phyloP scores from a whole-genome alignment of 2,797 vertebrate species.

The Bradypodion ventrale region DNA sequence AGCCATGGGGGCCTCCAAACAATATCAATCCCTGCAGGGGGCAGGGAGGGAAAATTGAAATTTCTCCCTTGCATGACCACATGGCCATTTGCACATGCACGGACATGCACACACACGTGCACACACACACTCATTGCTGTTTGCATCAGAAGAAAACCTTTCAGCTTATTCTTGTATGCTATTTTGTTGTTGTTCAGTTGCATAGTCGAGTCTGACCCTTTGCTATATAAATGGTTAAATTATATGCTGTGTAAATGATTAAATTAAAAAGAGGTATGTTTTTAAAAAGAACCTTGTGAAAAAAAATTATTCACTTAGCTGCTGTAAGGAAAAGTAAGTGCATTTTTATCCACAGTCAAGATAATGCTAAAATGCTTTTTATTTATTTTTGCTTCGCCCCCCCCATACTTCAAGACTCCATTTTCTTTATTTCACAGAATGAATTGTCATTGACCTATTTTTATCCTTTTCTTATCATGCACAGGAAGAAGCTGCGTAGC shows the following conservation, averaged over 20 bases:
- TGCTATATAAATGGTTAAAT: no score
- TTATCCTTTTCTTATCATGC: slow-evolving; percentile 32
- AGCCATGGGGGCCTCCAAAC: neutral
- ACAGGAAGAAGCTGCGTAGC: neutral
- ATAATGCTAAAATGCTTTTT: slow-evolving; percentile 38
- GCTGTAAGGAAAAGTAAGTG: slow-evolving; percentile 28
- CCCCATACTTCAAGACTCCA: neutral
- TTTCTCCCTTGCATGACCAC: neutral
- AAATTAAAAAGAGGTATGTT: neutral
- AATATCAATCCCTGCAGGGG: neutral
- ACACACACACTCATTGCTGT: neutral
- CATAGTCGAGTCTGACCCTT: no score
- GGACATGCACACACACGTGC: neutral
- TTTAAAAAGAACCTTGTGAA: neutral
- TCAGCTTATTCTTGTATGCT: neutral
- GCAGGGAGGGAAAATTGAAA: neutral
- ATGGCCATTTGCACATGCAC: no score
- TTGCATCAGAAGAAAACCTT: neutral
- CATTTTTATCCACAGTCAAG: neutral
- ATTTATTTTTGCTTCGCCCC: slow-evolving; percentile 36
- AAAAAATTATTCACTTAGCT: slow-evolving; percentile 4
- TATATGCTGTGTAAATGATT: neutral
- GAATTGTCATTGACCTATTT: slow-evolving; percentile 40
- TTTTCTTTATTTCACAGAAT: slow-evolving; percentile 30
- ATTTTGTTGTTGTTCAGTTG: no score